phyloP scores from a whole-genome alignment of 2,113 vertebrate species.

The Vulpes vulpes region DNA sequence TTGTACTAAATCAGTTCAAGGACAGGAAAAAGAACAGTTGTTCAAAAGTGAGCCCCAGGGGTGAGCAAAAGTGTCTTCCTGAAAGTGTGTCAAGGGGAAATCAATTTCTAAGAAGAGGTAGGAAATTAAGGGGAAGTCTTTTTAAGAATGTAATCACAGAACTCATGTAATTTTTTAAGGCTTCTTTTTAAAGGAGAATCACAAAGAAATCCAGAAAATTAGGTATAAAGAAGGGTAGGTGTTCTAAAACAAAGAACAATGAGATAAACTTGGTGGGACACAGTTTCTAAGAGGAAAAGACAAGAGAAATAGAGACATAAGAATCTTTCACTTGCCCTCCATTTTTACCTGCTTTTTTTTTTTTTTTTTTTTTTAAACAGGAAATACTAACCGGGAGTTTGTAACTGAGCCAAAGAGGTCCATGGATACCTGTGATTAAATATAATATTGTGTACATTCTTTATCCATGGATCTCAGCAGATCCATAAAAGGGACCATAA shows the following conservation, averaged over 20 bases:
- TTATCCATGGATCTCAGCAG: neutral
- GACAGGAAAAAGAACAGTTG: slow-evolving; percentile 1
- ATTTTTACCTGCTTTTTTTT: neutral
- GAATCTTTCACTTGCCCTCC: neutral
- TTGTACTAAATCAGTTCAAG: slow-evolving; percentile 43
- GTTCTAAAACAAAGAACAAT: slow-evolving; percentile 17
- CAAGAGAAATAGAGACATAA: neutral
- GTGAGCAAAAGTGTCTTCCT: neutral
- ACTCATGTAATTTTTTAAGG: slow-evolving; percentile 43
- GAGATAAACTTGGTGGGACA: neutral
- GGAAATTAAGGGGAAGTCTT: slow-evolving; percentile 41
- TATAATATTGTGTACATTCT: neutral
- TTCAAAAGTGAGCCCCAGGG: neutral
- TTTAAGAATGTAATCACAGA: slow-evolving; percentile 37
- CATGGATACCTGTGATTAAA: neutral
- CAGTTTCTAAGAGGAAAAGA: neutral
- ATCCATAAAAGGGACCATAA: neutral
- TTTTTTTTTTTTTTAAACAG: neutral
- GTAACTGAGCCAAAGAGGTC: neutral
- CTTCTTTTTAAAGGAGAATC: slow-evolving; percentile 41
- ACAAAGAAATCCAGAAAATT: slow-evolving; percentile 4
- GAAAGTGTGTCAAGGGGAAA: slow-evolving; percentile 43
- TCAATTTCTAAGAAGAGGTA: slow-evolving; percentile 13
- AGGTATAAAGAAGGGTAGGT: neutral
- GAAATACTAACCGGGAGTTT: neutral